Base-by-base conservation (phyloP, 2,888 invertebrate genomes). In the Capitulum mitella region DNA sequence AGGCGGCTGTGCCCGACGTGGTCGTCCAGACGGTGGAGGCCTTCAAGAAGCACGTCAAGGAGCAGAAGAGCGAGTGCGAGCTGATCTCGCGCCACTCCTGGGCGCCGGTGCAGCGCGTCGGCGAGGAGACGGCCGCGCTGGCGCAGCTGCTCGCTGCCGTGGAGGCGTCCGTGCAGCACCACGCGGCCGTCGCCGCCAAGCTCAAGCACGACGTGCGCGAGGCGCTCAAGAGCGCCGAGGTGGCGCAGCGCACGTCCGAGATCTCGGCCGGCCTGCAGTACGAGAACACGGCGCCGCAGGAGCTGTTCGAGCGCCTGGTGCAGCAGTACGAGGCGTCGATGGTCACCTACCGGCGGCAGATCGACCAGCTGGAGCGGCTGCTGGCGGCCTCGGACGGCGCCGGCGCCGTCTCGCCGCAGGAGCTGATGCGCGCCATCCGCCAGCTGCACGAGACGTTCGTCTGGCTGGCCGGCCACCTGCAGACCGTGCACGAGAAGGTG, bases 401-500 rank as follows among this genome's bases (percentile, higher is more conserved):
- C 29, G 46, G 46, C 46, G 16, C 14, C 29, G 76, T 48, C 29
- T 29, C 76, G 29, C 43, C 76, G 29, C 32, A 76, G 76, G 95
- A 95, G 86, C 85, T 95, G 80, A 90, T 92, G 19, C 87, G 91
- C 79, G 92, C 94, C 32, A 91, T 96, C 86, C 89, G 90, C 51
- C 90, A 93, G 84, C 90, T 95, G 83, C 93, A 95, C 85, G 94
- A 94, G 85, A 92, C 93, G 3, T 90, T 95, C 83, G 91, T 96
- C 51, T 93, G 93, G 0, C 86, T 96, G 79, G 95, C 95, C n/a
- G 95, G 94, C 0, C 90, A 93, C 61, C 86, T 95, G 58, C 94
- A 95, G 84, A 91, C 92, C 8, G 90, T 93, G 0, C 95, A 96
- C 82, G 86, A 86, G 80, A 83, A 85, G 75, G 92, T 95, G 0